Evolutionary conservation across 2,888 invertebrate genomes (phyloP), one percentile per base, ranked within the genome.

Genomic region (Candidula unifasciata): DNA sequence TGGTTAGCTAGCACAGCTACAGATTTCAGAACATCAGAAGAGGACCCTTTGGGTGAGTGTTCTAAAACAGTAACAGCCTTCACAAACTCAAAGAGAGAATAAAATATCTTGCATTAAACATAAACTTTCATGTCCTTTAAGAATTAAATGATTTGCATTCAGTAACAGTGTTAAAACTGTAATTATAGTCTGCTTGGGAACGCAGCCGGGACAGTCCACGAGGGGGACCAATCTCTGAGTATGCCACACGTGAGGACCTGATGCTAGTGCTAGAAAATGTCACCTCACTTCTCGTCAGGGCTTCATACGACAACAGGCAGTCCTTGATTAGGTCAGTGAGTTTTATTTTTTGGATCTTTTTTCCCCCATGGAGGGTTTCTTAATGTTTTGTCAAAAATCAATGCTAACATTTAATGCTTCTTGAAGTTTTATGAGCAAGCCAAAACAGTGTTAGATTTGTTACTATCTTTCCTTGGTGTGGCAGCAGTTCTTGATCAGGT

Each of bases 241-340:
- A 89, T 82, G 91, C 92, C 71, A 87, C 90, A 27, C 87, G 93
- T 18, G 90, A 89, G 30, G 93, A 93, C 81, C 86, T 93, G 18
- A 92, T 93, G 93, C 91, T 90, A 88, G 92, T 92, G 0, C 86
- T 93, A 52, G 90, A 92, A 80, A 91, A 93, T 87, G 86, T 93
- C 3, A 91, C 92, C 2, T 87, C 87, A 74, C 89, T 93, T 79
- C 84, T 91, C 18, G 89, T 93, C 82, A 87, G 91, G 64, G 92
- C 92, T 6, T 88, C 88, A 13, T 93, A 92, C 84, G 93, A 93
- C 86, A 87, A 86, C 60, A 83, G 86, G 64, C 92, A 92, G 87
- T 89, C 89, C 0, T 85, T 89, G 8, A 89, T 91, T 87, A 92
- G 92, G 93, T 93, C 87, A 52, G 52, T 76, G 10, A 16, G 8